Evolutionary conservation across 2,113 vertebrate species (phyloP).

Genomic region (Rhinichthys klamathensis): DNA sequence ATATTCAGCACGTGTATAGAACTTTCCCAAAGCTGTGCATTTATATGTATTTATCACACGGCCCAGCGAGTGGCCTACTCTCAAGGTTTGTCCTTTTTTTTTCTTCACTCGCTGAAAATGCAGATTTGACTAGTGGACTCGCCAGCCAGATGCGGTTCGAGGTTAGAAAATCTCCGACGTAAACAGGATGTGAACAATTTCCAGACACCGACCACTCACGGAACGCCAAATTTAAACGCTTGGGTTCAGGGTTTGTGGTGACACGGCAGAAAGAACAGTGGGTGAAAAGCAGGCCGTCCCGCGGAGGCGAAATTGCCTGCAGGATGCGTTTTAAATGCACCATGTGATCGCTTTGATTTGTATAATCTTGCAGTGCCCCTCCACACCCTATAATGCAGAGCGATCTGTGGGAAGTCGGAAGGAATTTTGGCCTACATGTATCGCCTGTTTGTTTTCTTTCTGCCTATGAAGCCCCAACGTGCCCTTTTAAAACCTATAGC

Average conservation of each 20-base stretch:
- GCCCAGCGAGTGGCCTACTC: background rate
- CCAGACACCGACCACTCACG: conserved; percentile 78
- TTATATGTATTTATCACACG: background rate
- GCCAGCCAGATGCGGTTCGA: conserved; percentile 74
- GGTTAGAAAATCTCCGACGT: conserved; percentile 74
- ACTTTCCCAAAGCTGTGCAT: background rate
- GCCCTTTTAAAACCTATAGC: conserved; percentile 43
- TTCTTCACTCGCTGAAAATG: conserved; percentile 48
- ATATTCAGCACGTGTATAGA: no score
- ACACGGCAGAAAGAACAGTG: conserved; percentile 71
- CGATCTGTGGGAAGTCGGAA: conserved; percentile 31
- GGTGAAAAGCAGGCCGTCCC: conserved; percentile 52
- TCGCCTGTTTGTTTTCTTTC: conserved; percentile 24
- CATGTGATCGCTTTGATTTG: conserved; percentile 38
- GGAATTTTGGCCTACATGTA: conserved; percentile 44
- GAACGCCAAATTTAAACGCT: conserved; percentile 78
- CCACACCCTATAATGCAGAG: conserved; percentile 50
- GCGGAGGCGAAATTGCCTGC: conserved; percentile 65
- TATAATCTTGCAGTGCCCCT: conserved; percentile 19
- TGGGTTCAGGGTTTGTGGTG: conserved; percentile 78
- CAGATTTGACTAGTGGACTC: conserved; percentile 67
- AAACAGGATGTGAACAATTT: conserved; percentile 85
- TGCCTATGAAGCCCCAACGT: conserved; percentile 45
- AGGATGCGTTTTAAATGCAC: conserved; percentile 49
- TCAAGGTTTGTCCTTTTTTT: background rate